Conservation (phyloP, 2,888 invertebrate genomes). For the Leucania comma region DNA sequence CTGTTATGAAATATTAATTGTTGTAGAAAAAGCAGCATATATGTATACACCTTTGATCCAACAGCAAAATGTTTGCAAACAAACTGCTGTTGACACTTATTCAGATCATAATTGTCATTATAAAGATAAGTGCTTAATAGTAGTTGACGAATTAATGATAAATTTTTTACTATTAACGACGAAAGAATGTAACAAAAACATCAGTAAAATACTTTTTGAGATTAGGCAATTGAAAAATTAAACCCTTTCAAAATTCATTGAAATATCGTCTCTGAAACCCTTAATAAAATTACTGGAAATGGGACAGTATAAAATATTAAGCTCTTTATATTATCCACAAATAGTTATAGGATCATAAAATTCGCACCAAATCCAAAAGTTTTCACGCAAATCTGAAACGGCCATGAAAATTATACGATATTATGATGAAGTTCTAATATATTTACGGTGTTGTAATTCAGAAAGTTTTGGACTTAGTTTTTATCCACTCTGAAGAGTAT, state of each 20-base stretch:
- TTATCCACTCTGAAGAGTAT: neutral
- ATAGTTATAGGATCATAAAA: slow-evolving; percentile 32
- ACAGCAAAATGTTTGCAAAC: neutral
- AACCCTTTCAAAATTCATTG: neutral
- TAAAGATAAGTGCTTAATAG: too few relatives aligned
- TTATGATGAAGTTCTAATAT: slow-evolving; percentile 12
- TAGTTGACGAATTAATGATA: too few relatives aligned
- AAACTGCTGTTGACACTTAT: neutral
- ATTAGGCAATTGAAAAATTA: neutral
- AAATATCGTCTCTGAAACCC: neutral
- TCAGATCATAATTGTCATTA: neutral
- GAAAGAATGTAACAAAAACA: neutral
- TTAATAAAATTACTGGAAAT: slow-evolving; percentile 5
- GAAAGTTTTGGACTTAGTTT: slow-evolving; percentile 16
- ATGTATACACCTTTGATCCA: neutral
- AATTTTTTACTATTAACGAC: too few relatives aligned
- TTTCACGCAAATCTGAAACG: slow-evolving; percentile 25
- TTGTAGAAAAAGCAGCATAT: neutral
- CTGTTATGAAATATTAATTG: neutral
- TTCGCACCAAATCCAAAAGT: slow-evolving; percentile 19
- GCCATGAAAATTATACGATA: slow-evolving; percentile 27
- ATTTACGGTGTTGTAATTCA: slow-evolving; percentile 11
- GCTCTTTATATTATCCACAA: slow-evolving; percentile 12
- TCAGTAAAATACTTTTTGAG: neutral
- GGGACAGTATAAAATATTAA: neutral